Evolutionary conservation across 2,888 invertebrate genomes (phyloP).

Genomic region (Meandrusa payeni): DNA sequence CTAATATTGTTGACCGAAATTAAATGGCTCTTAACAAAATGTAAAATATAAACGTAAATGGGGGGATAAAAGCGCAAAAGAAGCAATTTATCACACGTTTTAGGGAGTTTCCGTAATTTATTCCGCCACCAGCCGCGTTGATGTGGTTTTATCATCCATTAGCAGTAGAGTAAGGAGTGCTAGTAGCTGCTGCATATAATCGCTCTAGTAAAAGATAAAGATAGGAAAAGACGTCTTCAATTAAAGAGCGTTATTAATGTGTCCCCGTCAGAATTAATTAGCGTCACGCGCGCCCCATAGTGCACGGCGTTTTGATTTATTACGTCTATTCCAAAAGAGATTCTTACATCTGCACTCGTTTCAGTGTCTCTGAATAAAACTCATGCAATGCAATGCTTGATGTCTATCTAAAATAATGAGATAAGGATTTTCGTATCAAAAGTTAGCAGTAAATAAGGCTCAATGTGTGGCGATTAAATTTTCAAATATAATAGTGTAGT

Average conservation of each 20-base stretch:
- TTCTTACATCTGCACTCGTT: not conserved
- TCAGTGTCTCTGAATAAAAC: not conserved
- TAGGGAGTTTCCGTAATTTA: constrained; percentile 54
- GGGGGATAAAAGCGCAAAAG: constrained; percentile 44
- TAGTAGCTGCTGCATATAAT: constrained; percentile 36
- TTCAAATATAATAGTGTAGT: constrained; percentile 14
- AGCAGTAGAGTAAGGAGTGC: constrained; percentile 33
- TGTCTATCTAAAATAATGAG: too few relatives aligned
- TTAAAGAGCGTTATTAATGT: constrained; percentile 53
- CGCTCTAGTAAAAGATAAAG: constrained; percentile 41
- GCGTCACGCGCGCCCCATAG: too few relatives aligned
- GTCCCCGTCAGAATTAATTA: constrained; percentile 53
- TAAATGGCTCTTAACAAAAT: not conserved
- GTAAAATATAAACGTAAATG: constrained; percentile 25
- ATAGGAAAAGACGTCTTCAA: constrained; percentile 46
- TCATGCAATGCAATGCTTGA: too few relatives aligned
- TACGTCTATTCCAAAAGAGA: constrained; percentile 5
- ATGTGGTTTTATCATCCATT: constrained; percentile 63
- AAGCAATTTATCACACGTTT: constrained; percentile 58
- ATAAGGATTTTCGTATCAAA: too few relatives aligned
- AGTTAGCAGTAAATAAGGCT: too few relatives aligned
- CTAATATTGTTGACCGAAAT: not conserved
- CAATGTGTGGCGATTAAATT: constrained; percentile 4
- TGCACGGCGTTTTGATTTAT: constrained; percentile 24
- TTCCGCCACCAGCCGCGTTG: constrained; percentile 53